Evolutionary conservation across 1,140 invertebrate species (phyloP), one percentile per base, ranked within the genome.

Genomic region (Drosophila sturtevanti): DNA sequence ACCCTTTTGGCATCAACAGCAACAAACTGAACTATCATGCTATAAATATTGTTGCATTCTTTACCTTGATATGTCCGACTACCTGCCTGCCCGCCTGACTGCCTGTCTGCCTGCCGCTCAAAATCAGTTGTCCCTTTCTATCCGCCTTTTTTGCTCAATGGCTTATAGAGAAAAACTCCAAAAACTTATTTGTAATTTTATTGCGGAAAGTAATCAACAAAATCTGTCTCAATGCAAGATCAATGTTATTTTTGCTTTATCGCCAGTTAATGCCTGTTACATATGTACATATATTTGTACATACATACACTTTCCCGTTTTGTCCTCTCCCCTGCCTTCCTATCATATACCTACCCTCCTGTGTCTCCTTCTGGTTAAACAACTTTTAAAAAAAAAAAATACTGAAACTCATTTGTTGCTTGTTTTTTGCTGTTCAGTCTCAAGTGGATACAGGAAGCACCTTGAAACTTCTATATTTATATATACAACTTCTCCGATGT

Each of bases 391-490:
- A 79, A 73, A 22, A 70, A 86, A 75, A 66, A 75, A 61, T 24
- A 44, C 31, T 21, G 21, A 61, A 38, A 62, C n/a, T 38, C 38
- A 62, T 38, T 62, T 59, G 31, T 63, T 77, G 64, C 65, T 63
- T 59, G 66, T 64, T 65, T 48, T 54, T 71, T 63, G 59, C 59
- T 37, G 51, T 22, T 56, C 27, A 62, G 22, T 48, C 60, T 41
- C 21, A 41, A 16, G 69, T 60, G 77, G 51, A 60, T 68, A 65
- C 87, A 85, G 89, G 89, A 91, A 91, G 79, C 71, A 61, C 89
- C 89, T 91, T 91, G 89, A 86, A 89, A 82, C 84, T 89, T 87
- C 82, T 89, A 89, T 82, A 89, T 86, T 87, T 87, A 86, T 81
- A 67, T 71, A 69, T 62, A 41, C 68, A 66, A 35, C 69, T 75